phyloP scores from a whole-genome alignment of 1,140 invertebrate genomes.

The Papilio polytes region DNA sequence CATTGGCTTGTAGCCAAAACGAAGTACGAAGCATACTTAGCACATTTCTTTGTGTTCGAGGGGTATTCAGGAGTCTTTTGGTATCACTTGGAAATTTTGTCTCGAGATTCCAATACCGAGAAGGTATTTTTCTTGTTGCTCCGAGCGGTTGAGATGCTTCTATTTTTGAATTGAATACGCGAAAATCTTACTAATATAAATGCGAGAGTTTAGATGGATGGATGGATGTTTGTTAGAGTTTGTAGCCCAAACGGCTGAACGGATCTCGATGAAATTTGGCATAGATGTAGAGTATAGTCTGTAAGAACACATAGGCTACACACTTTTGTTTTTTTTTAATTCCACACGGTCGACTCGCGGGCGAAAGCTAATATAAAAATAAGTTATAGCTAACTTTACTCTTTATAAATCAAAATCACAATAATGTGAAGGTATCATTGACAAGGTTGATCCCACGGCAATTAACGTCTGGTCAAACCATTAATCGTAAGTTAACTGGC shows the following conservation, averaged over 20 bases:
- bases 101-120: not conserved
- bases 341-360: too few species aligned
- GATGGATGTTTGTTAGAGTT: too few species aligned
- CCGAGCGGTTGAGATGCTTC: not conserved
- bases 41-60: slow-evolving; percentile 10
- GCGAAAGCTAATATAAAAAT: not conserved
- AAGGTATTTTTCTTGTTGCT: slow-evolving; percentile 1
- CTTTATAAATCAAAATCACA: not conserved
- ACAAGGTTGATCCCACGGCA: not conserved
- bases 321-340: too few species aligned
- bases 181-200: too few species aligned
- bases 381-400: not conserved
- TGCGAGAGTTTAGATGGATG: too few species aligned
- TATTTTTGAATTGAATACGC: not conserved
- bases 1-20: slow-evolving; percentile 17
- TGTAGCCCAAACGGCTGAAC: too few species aligned
- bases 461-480: not conserved
- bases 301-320: too few species aligned
- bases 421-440: not conserved
- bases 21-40: not conserved
- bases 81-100: not conserved
- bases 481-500: not conserved
- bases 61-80: slow-evolving; percentile 10
- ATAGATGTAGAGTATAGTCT: too few species aligned
- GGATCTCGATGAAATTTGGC: too few species aligned